Conservation (phyloP, 2,888 invertebrate genomes). For the Ophion costatus region DNA sequence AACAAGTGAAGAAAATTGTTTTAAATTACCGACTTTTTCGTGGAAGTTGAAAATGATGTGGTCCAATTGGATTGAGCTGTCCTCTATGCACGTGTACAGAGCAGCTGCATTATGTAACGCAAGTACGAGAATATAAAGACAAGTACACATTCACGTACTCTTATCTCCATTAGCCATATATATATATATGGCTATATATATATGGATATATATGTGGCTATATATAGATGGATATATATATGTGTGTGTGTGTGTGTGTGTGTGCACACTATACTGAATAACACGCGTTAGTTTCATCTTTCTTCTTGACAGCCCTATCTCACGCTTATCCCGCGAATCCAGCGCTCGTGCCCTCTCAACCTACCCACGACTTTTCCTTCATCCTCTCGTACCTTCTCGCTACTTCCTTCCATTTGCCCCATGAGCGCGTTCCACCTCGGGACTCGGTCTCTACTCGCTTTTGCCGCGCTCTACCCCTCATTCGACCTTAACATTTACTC, state of each 20-base stretch:
- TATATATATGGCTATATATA: constrained; percentile 16
- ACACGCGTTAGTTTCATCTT: constrained; percentile 78
- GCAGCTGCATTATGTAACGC: constrained; percentile 11
- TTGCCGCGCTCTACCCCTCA: not conserved
- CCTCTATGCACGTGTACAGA: constrained; percentile 8
- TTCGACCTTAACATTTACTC: constrained; percentile 33
- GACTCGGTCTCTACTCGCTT: constrained; percentile 12
- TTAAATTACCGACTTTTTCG: not conserved
- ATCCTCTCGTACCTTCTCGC: constrained; percentile 63
- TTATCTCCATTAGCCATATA: not conserved
- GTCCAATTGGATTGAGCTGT: not conserved
- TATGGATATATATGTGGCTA: constrained; percentile 1
- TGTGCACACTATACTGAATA: constrained; percentile 35
- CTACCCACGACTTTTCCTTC: constrained; percentile 68
- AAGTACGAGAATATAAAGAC: constrained; percentile 55
- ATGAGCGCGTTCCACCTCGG: constrained; percentile 42
- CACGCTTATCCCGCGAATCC: constrained; percentile 75
- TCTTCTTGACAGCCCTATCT: constrained; percentile 82
- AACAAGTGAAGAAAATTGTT: not conserved
- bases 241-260: not conserved
- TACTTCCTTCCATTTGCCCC: constrained; percentile 62
- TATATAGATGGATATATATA: constrained; percentile 26
- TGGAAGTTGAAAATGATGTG: not conserved
- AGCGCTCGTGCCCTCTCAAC: constrained; percentile 71
- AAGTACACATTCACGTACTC: not conserved